These are phyloP conservation scores for Adelphocoris suturalis DNA, from an alignment of 2,888 invertebrate species.

Conservation along the genomic window DNA sequence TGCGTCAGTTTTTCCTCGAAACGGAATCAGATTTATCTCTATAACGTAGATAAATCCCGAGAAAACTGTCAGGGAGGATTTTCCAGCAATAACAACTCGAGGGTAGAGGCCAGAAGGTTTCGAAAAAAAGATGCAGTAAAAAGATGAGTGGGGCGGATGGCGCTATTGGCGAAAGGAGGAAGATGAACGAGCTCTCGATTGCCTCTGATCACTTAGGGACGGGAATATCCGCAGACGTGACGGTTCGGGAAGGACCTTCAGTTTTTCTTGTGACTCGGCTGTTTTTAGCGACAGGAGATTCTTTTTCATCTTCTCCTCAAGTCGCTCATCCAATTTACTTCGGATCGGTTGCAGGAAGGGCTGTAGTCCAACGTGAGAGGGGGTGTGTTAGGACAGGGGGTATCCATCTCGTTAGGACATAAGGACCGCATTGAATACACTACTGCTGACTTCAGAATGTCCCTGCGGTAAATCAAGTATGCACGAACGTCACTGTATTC, in stretches of 20 bases:
- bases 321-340: conserved; percentile 12
- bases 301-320: not conserved
- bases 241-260: not conserved
- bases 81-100: not conserved
- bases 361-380: too few relatives aligned
- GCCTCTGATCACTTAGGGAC: conserved; percentile 22
- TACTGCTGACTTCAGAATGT: too few relatives aligned
- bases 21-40: conserved; percentile 36
- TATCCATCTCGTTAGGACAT: too few relatives aligned
- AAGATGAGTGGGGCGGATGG: conserved; percentile 2
- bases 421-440: too few relatives aligned
- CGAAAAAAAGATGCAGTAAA: conserved; percentile 13
- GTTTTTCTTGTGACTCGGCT: conserved; percentile 22
- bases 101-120: not conserved
- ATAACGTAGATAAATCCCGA: conserved; percentile 33
- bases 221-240: not conserved
- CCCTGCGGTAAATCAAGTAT: too few relatives aligned
- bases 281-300: not conserved
- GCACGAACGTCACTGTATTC: too few relatives aligned
- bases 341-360: not conserved
- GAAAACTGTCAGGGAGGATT: conserved; percentile 6
- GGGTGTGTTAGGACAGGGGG: too few relatives aligned
- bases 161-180: not conserved
- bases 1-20: conserved; percentile 5
- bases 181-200: conserved; percentile 43